These are phyloP conservation scores for Ditylenchus dipsaci DNA, from an alignment of 1,140 invertebrate species.

Conservation along the genomic window DNA sequence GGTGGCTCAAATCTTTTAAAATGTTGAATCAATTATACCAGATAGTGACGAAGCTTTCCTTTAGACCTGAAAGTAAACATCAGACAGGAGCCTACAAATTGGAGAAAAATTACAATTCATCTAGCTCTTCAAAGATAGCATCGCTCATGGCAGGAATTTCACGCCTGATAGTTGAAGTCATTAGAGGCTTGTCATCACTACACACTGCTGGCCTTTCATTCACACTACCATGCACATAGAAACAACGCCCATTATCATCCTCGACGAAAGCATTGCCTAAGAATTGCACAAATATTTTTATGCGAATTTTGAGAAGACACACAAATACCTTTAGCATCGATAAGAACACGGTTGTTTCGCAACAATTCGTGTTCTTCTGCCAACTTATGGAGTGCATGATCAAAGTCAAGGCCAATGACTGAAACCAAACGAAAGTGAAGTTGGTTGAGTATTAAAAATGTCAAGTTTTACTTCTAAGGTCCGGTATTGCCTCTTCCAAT, in stretches of 20 bases:
- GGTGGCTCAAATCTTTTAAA: too few species aligned
- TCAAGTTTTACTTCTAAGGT: slow-evolving; percentile 23
- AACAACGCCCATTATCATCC: slow-evolving; percentile 54
- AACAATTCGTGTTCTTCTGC: slow-evolving; percentile 49
- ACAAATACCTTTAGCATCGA: slow-evolving; percentile 51
- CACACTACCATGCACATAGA: slow-evolving; percentile 45
- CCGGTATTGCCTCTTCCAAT: slow-evolving; percentile 59
- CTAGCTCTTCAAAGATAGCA: slow-evolving; percentile 51
- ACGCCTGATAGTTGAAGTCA: slow-evolving; percentile 50
- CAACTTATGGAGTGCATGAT: slow-evolving; percentile 35
- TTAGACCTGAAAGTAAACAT: slow-evolving; percentile 7
- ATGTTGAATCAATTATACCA: too few species aligned
- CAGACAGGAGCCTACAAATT: too few species aligned
- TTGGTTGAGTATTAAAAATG: too few species aligned
- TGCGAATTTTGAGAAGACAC: not conserved
- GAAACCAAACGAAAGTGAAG: not conserved
- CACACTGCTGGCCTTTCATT: slow-evolving; percentile 47
- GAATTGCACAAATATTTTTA: not conserved
- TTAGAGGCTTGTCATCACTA: slow-evolving; percentile 51
- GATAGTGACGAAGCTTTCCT: slow-evolving; percentile 49
- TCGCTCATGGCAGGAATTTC: slow-evolving; percentile 53
- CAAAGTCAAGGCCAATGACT: slow-evolving; percentile 58
- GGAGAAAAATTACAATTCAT: slow-evolving; percentile 26
- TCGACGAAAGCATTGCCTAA: slow-evolving; percentile 53
- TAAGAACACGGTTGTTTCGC: slow-evolving; percentile 40